Evolutionary conservation across 2,113 vertebrate genomes (phyloP), one percentile per base, ranked within the genome.

Genomic region (Halichoerus grypus): DNA sequence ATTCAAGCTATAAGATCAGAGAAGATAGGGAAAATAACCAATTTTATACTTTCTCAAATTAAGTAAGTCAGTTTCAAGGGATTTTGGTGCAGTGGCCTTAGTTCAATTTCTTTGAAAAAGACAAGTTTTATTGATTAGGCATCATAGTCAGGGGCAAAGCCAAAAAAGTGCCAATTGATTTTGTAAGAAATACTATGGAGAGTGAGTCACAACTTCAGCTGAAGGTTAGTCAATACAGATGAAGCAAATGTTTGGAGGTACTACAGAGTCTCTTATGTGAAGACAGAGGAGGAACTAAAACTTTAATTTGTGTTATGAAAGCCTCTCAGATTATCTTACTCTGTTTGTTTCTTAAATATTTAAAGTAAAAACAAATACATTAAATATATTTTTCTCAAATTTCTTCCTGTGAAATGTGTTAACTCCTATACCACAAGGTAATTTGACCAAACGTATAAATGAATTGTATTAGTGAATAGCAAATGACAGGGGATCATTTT

Each of bases 61-160:
- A 57, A 87, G 12, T 82, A 95, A 82, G 7, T 67, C n/a, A 53
- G 11, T 88, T 92, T 87, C 9, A 72, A 94, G 71, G 14, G 72
- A 93, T 71, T 59, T 91, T 86, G 12, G 2, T n/a, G 5, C 28
- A 81, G 16, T 72, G 15, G 24, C 7, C 21, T 95, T 87, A 59
- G 19, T 63, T 88, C 76, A 83, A 51, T 63, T 94, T 95, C 11
- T 82, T 72, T 83, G 39, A 93, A 92, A 80, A 94, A 93, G 24
- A 74, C n/a, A 85, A 79, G 28, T 65, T 80, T 80, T 93, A 94
- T 92, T 94, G 91, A 97, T 94, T 72, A 59, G 26, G 2, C 22
- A 88, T 15, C 33, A 55, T n/a, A 55, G 14, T 93, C 39, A 91
- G 65, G 11, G 36, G 7, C 24, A 95, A 96, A 94, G 31, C 19